Conservation (phyloP, 2,888 invertebrate genomes). For the Caenorhabditis sp. region DNA sequence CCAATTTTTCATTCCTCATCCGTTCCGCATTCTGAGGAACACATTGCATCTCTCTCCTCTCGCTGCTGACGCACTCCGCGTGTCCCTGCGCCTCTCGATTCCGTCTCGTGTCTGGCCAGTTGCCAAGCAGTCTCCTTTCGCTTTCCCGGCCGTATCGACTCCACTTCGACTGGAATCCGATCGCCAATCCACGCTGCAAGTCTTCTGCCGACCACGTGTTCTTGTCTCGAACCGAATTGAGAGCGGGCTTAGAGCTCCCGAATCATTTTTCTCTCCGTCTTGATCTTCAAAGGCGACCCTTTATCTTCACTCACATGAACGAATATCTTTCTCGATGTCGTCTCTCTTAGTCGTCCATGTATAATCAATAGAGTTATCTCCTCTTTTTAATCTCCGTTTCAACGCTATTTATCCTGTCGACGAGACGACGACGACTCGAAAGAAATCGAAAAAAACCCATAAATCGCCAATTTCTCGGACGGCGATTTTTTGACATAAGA, state of each 20-base stretch:
- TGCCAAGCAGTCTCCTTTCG: background rate
- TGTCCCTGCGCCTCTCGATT: background rate
- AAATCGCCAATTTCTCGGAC: background rate
- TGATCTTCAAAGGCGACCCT: background rate
- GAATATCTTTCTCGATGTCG: background rate
- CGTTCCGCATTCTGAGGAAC: background rate
- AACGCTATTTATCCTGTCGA: background rate
- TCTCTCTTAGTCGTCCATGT: background rate
- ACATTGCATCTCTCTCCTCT: background rate
- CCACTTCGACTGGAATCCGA: background rate
- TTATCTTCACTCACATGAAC: background rate
- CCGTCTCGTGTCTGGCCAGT: background rate
- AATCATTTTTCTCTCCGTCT: background rate
- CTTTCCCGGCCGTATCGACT: conserved; percentile 18
- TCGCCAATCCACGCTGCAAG: background rate
- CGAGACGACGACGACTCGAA: background rate
- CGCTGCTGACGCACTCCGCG: conserved; percentile 8
- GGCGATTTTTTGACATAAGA: no score
- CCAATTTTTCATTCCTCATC: no score
- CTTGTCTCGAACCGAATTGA: no score
- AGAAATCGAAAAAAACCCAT: background rate
- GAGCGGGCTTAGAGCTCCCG: no score
- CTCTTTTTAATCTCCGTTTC: background rate
- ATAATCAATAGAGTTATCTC: conserved; percentile 4
- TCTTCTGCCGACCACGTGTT: no score